A percentile compares a stretch with the other conserved stretches of the same genome.
These are phyloP conservation scores for Cossypha heuglini DNA, from an alignment of 2,797 vertebrate genomes.

Conservation along the genomic window DNA sequence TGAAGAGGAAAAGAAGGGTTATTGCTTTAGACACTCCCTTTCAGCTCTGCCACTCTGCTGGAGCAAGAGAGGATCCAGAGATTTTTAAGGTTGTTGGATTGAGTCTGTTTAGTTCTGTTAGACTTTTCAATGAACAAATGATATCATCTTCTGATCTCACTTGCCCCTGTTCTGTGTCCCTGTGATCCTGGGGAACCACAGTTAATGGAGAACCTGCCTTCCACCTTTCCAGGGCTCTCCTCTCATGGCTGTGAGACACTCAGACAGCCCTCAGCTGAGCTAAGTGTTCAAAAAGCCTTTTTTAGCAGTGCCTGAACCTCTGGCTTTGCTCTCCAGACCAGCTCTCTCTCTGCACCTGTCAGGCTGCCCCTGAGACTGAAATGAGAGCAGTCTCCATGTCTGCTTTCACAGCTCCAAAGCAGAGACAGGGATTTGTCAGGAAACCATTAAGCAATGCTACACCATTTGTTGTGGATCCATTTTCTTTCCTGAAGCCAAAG, in stretches of 20 bases:
- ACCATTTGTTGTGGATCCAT: constrained; percentile 47
- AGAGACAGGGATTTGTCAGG: constrained; percentile 52
- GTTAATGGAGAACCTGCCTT: background rate
- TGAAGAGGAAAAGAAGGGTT: background rate
- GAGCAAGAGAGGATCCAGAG: background rate
- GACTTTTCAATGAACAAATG: background rate
- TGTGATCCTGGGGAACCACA: rapidly evolving
- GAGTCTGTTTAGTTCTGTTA: background rate
- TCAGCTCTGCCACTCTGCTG: background rate
- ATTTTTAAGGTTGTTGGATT: background rate
- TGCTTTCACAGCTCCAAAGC: constrained; percentile 22
- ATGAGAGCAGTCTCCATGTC: background rate
- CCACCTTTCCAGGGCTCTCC: background rate
- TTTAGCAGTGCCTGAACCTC: background rate
- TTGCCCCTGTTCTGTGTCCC: rapidly evolving
- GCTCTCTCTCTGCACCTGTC: constrained; percentile 55
- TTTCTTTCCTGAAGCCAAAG: constrained; percentile 41
- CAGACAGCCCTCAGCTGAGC: background rate
- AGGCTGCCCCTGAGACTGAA: constrained; percentile 33
- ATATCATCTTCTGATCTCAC: background rate
- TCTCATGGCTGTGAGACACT: background rate
- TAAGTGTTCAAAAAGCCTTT: background rate
- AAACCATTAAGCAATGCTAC: constrained; percentile 24
- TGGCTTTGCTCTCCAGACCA: constrained; percentile 26
- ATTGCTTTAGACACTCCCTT: background rate